These are phyloP conservation scores for Neogobius melanostomus DNA, from an alignment of 2,113 vertebrate genomes.

Conservation along the genomic window DNA sequence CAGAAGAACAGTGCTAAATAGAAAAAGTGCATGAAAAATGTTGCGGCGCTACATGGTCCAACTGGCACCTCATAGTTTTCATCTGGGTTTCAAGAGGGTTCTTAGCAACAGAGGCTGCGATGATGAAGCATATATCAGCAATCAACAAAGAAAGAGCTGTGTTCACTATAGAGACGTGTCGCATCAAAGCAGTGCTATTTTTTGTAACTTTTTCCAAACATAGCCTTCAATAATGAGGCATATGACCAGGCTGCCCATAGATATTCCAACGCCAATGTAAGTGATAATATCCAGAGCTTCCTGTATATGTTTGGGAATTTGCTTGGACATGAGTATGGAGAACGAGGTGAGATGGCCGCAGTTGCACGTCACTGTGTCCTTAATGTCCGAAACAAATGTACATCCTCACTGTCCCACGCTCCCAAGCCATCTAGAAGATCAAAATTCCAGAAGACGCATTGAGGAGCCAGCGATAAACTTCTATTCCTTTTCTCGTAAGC, in stretches of 20 bases:
- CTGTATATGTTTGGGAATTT: rapidly evolving
- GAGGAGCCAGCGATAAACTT: conserved; percentile 37
- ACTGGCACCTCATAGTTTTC: conserved; percentile 7
- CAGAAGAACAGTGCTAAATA: conserved; percentile 88
- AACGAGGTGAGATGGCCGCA: conserved; percentile 88
- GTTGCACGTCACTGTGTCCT: conserved; percentile 64
- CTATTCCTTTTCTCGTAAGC: conserved; percentile 73
- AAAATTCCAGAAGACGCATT: conserved; percentile 83
- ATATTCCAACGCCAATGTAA: conserved; percentile 78
- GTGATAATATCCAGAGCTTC: conserved; percentile 66
- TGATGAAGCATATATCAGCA: conserved; percentile 66
- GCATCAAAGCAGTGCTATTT: conserved; percentile 78
- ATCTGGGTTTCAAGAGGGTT: not conserved
- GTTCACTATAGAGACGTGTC: conserved; percentile 78
- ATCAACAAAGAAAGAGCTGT: conserved; percentile 62
- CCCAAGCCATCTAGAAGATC: conserved; percentile 44
- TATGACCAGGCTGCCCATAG: conserved; percentile 78
- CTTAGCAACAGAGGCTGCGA: conserved; percentile 52
- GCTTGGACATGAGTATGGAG: conserved; percentile 87
- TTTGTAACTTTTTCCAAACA: conserved; percentile 79
- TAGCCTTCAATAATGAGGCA: conserved; percentile 79
- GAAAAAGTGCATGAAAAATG: conserved; percentile 74
- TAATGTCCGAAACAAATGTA: rapidly evolving
- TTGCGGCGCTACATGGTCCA: conserved; percentile 69
- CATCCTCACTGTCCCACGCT: conserved; percentile 75